phyloP scores from a whole-genome alignment of 2,113 vertebrate species.

The Ochotona princeps region DNA sequence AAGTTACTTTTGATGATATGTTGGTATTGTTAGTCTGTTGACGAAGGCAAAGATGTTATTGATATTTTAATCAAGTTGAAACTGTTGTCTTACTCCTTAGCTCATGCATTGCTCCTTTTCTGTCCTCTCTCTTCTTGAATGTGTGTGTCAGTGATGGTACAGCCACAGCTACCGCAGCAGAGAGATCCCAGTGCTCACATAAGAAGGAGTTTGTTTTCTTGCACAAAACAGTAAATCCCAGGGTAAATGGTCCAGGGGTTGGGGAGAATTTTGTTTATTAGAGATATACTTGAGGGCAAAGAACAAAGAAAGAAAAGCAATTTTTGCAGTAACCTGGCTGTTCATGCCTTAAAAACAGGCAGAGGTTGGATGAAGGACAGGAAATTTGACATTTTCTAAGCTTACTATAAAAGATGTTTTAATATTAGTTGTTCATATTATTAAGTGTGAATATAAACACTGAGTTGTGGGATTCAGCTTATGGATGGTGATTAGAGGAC shows the following conservation, averaged over 20 bases:
- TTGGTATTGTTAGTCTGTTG: background rate
- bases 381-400: background rate
- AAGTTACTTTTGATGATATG: background rate
- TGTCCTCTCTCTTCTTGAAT: fast-evolving
- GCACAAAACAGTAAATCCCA: background rate
- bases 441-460: background rate
- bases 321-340: background rate
- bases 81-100: background rate
- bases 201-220: background rate
- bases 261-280: background rate
- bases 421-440: background rate
- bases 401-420: background rate
- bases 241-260: background rate
- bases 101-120: background rate
- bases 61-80: background rate
- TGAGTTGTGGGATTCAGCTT: background rate
- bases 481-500: background rate
- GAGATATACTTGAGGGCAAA: background rate
- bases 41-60: background rate
- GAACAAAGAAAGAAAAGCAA: background rate
- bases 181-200: background rate
- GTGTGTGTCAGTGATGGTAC: background rate
- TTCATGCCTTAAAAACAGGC: background rate
- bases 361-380: background rate
- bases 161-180: background rate